A percentile compares a stretch with the other conserved stretches of the same genome.
Conservation (phyloP, 2,888 invertebrate genomes). For the Merodon equestris region DNA sequence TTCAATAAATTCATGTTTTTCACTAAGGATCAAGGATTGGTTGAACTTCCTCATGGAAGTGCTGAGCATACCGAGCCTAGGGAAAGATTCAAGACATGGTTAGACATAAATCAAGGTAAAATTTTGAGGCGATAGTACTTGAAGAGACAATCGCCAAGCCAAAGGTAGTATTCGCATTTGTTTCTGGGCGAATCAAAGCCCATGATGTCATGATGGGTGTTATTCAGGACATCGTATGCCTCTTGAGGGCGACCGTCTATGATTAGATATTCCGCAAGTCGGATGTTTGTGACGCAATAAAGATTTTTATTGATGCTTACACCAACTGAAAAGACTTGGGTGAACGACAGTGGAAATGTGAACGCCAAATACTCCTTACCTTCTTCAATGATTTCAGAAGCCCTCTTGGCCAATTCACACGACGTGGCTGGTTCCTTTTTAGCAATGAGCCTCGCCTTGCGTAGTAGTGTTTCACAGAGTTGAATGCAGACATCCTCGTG, state of each 20-base stretch:
- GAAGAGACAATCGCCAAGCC: constrained; percentile 51
- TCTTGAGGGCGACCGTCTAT: constrained; percentile 1
- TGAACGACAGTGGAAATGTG: too few species aligned
- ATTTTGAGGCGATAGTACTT: too few species aligned
- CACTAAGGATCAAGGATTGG: constrained; percentile 36
- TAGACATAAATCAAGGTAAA: background rate
- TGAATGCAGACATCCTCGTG: constrained; percentile 33
- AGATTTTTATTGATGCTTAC: constrained; percentile 12
- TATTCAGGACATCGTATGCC: constrained; percentile 16
- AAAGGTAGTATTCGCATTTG: constrained; percentile 54
- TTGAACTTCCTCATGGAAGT: constrained; percentile 46
- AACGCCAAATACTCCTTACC: background rate
- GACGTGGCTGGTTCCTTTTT: constrained; percentile 10
- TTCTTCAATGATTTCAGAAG: constrained; percentile 13
- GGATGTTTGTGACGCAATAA: constrained; percentile 40
- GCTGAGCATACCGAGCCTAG: too few species aligned
- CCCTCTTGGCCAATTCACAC: constrained; percentile 23
- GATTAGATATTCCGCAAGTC: constrained; percentile 42
- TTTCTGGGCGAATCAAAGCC: constrained; percentile 19
- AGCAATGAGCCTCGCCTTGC: background rate
- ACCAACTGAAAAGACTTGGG: constrained; percentile 51
- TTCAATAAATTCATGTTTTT: constrained; percentile 24
- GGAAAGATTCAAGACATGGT: background rate
- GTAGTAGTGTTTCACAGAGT: constrained; percentile 44
- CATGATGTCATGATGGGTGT: constrained; percentile 26